Conservation (phyloP, 1,140 invertebrate species). For the Drosophila kikkawai region DNA sequence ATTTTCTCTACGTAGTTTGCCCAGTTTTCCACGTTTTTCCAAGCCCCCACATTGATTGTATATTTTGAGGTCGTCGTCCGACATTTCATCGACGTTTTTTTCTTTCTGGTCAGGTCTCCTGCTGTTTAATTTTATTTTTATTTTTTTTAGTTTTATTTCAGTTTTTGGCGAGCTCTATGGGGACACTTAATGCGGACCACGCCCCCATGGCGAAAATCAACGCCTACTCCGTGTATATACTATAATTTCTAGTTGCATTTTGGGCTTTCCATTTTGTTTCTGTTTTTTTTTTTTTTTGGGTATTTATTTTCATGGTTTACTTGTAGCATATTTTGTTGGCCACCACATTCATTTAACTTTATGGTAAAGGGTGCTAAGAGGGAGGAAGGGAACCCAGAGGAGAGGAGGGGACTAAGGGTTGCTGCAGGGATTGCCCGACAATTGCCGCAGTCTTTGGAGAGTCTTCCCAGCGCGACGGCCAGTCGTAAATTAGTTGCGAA, state of each 20-base stretch:
- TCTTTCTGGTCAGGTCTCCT: slow-evolving; percentile 10
- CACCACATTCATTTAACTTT: slow-evolving; percentile 63
- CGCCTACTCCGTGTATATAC: slow-evolving; percentile 25
- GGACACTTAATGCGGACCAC: slow-evolving; percentile 70
- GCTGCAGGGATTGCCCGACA: slow-evolving; percentile 49
- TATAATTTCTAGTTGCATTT: slow-evolving; percentile 44
- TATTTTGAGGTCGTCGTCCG: slow-evolving; percentile 23
- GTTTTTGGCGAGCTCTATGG: slow-evolving; percentile 53
- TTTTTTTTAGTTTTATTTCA: slow-evolving; percentile 14
- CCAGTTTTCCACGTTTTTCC: slow-evolving; percentile 3
- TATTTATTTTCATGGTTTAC: slow-evolving; percentile 74
- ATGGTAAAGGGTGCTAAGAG: slow-evolving; percentile 32
- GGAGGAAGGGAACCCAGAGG: background rate
- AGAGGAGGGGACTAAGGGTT: background rate
- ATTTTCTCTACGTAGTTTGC: background rate
- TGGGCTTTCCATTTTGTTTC: slow-evolving; percentile 21
- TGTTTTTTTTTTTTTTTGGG: slow-evolving; percentile 29
- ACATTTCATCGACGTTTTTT: slow-evolving; percentile 34
- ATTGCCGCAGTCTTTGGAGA: slow-evolving; percentile 76
- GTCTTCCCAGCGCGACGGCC: slow-evolving; percentile 54
- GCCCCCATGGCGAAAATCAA: slow-evolving; percentile 29
- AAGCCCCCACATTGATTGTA: background rate
- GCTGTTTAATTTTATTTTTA: slow-evolving; percentile 14
- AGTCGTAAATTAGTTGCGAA: slow-evolving; percentile 77
- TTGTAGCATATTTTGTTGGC: slow-evolving; percentile 68